phyloP scores from a whole-genome alignment of 2,113 vertebrate genomes.

The Pandion haliaetus region DNA sequence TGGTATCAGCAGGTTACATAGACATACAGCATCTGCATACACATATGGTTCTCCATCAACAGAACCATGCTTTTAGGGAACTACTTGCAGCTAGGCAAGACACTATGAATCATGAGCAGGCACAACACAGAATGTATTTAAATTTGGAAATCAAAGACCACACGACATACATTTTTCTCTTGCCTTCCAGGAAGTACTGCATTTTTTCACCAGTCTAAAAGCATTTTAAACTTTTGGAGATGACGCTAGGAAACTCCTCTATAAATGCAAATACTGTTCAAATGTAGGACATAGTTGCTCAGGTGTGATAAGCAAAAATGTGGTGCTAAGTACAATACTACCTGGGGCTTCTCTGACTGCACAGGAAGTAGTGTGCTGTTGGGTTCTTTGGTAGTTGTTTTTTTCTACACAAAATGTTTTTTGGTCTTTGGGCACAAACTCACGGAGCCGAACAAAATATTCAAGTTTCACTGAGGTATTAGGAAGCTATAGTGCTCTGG shows the following conservation, averaged over 20 bases:
- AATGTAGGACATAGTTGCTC: neutral
- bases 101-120: constrained; percentile 64
- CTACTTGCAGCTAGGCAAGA: constrained; percentile 65
- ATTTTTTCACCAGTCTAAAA: neutral
- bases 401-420: neutral
- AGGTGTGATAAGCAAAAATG: neutral
- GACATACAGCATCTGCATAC: constrained; percentile 63
- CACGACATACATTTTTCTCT: constrained; percentile 43
- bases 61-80: constrained; percentile 60
- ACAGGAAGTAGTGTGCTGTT: neutral
- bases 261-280: neutral
- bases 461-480: neutral
- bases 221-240: constrained; percentile 8
- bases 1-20: constrained; percentile 64
- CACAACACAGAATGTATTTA: constrained; percentile 63
- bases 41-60: constrained; percentile 60
- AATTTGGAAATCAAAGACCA: constrained; percentile 62
- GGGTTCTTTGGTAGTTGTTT: neutral
- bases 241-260: neutral
- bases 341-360: neutral
- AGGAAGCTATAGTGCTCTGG: neutral
- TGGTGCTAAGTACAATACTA: neutral
- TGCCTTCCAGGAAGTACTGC: constrained; percentile 12
- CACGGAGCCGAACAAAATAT: neutral
- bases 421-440: neutral